These are phyloP conservation scores for Calidris pugnax DNA, from an alignment of 2,113 vertebrate genomes.

Conservation along the genomic window DNA sequence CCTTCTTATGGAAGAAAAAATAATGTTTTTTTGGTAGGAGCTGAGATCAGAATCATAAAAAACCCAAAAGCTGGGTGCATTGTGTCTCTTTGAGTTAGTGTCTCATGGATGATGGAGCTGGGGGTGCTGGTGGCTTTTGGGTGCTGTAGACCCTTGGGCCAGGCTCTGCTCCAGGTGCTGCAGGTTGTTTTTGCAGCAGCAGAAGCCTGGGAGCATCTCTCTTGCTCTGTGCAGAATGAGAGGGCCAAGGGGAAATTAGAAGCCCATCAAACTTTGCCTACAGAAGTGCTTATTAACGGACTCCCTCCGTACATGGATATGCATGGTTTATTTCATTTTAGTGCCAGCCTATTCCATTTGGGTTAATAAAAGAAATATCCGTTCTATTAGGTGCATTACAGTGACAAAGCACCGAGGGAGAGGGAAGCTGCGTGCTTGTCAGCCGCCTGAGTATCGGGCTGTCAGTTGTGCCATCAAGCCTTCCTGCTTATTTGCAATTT, in stretches of 20 bases:
- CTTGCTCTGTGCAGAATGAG: fast-evolving
- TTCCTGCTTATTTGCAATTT: constrained; percentile 88
- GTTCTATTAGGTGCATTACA: constrained; percentile 71
- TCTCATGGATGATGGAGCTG: fast-evolving
- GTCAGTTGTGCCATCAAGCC: constrained; percentile 79
- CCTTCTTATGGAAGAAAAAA: too few species aligned
- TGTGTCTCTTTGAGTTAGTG: not conserved
- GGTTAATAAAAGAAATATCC: constrained; percentile 51
- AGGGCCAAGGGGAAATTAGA: not conserved
- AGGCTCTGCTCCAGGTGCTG: not conserved
- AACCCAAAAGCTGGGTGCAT: not conserved
- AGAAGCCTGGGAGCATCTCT: not conserved
- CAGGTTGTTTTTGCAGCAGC: not conserved
- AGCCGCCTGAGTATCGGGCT: not conserved
- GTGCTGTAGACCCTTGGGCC: fast-evolving
- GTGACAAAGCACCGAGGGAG: constrained; percentile 23
- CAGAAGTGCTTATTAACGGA: not conserved
- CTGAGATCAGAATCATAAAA: not conserved
- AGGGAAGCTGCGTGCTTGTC: constrained; percentile 76
- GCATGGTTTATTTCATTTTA: not conserved
- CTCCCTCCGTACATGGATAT: not conserved
- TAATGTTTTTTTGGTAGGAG: not conserved
- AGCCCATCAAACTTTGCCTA: not conserved
- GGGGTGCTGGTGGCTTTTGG: too few species aligned
- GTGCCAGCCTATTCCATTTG: constrained; percentile 21